Conservation (phyloP, 2,888 invertebrate species). For the Diloba caeruleocephala region DNA sequence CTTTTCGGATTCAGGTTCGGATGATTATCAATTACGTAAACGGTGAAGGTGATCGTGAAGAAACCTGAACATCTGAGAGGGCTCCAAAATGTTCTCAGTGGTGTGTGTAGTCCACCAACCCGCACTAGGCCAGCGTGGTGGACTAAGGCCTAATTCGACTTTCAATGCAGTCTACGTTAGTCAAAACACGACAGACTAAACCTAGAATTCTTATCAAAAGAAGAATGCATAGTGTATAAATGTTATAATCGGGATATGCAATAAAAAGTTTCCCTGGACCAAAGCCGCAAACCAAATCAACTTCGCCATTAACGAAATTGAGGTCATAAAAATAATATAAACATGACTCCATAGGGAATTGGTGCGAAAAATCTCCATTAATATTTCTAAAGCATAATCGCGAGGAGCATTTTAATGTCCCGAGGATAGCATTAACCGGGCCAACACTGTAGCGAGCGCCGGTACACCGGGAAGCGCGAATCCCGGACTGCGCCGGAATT, state of each 20-base stretch:
- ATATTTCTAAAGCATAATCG: constrained; percentile 55
- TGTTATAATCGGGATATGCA: constrained; percentile 2
- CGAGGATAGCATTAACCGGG: constrained; percentile 52
- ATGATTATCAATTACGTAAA: too few relatives aligned
- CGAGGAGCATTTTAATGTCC: constrained; percentile 57
- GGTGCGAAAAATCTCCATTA: constrained; percentile 48
- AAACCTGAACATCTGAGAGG: too few relatives aligned
- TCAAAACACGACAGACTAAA: too few relatives aligned
- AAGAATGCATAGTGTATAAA: too few relatives aligned
- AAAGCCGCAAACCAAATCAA: constrained; percentile 5
- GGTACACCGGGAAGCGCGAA: constrained; percentile 38
- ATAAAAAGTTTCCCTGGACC: constrained; percentile 8
- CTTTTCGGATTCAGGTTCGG: too few relatives aligned
- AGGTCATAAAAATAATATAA: constrained; percentile 40
- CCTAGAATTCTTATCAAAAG: too few relatives aligned
- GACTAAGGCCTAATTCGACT: too few relatives aligned
- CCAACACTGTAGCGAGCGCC: constrained; percentile 43
- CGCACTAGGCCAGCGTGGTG: too few relatives aligned
- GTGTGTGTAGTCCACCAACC: too few relatives aligned
- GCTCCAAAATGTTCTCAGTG: too few relatives aligned
- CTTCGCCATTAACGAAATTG: constrained; percentile 35
- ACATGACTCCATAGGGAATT: constrained; percentile 40
- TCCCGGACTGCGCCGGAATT: constrained; percentile 62
- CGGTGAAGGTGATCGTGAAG: too few relatives aligned
- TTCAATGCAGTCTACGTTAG: too few relatives aligned